Evolutionary conservation across 2,797 vertebrate species (phyloP).

Genomic region (Halcyon smyrnensis): DNA sequence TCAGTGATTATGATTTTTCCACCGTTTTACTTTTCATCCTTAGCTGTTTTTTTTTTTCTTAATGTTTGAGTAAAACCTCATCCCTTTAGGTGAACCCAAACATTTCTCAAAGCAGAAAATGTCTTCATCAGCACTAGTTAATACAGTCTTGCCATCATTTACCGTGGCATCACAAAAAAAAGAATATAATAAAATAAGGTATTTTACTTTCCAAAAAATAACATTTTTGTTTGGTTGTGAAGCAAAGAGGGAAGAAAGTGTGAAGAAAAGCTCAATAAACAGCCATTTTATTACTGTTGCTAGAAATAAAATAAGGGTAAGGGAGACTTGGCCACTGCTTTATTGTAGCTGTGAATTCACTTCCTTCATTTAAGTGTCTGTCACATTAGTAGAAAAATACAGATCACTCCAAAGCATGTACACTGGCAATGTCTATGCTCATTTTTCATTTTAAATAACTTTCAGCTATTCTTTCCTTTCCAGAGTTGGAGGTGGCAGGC

Average conservation of each 20-base stretch:
- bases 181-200: constrained; percentile 76
- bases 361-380: constrained; percentile 76
- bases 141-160: neutral
- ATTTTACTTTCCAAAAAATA: constrained; percentile 78
- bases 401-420: constrained; percentile 36
- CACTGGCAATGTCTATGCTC: constrained; percentile 25
- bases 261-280: constrained; percentile 79
- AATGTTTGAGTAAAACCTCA: neutral
- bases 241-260: constrained; percentile 4
- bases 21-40: neutral
- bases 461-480: constrained; percentile 3
- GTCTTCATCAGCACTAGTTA: neutral
- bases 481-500: neutral
- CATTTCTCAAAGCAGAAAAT: constrained; percentile 2
- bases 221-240: constrained; percentile 76
- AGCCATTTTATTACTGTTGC: constrained; percentile 80
- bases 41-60: neutral
- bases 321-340: constrained; percentile 56
- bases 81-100: neutral
- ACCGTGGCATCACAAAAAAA: neutral
- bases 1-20: neutral
- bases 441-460: constrained; percentile 73
- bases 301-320: constrained; percentile 70
- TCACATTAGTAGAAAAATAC: constrained; percentile 77
- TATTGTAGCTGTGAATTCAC: constrained; percentile 66